Conservation (phyloP, 2,888 invertebrate species). For the Drosophila merina region DNA sequence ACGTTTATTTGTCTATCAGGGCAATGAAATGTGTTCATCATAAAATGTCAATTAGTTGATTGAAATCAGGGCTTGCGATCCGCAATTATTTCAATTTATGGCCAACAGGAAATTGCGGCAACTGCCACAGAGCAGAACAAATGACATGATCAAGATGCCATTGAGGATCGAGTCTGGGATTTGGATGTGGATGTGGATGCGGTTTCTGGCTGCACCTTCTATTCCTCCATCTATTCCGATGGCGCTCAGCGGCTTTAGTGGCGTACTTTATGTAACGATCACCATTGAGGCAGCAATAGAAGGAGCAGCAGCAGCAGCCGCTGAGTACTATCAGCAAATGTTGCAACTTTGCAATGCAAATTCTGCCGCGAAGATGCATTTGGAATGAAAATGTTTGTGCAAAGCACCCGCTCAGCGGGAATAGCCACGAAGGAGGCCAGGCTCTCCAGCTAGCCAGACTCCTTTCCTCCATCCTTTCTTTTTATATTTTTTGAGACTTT, state of each 20-base stretch:
- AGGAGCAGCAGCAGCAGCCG: background rate
- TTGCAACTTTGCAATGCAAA: constrained; percentile 47
- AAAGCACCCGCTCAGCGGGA: constrained; percentile 39
- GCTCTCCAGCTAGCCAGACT: constrained; percentile 14
- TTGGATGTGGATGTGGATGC: constrained; percentile 1
- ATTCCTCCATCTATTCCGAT: constrained; percentile 26
- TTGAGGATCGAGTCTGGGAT: constrained; percentile 26
- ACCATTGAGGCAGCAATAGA: constrained; percentile 46
- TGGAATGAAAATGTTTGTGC: constrained; percentile 34
- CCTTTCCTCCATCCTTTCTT: constrained; percentile 7
- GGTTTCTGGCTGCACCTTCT: constrained; percentile 16
- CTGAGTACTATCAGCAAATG: constrained; percentile 12
- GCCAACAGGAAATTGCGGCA: constrained; percentile 58
- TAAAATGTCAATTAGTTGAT: constrained; percentile 77
- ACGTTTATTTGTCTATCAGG: constrained; percentile 37
- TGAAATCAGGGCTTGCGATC: constrained; percentile 60
- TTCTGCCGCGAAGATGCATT: constrained; percentile 27
- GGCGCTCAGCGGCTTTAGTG: constrained; percentile 42
- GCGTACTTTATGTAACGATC: constrained; percentile 73
- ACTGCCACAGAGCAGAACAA: constrained; percentile 39
- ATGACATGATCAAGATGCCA: constrained; percentile 62
- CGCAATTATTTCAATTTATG: constrained; percentile 71
- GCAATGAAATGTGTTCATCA: constrained; percentile 58
- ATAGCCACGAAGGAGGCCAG: constrained; percentile 12
- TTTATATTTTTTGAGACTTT: background rate